A percentile compares a stretch with the other conserved stretches of the same genome.
Conservation (phyloP, 2,797 vertebrate species). For the Cossypha caffra region DNA sequence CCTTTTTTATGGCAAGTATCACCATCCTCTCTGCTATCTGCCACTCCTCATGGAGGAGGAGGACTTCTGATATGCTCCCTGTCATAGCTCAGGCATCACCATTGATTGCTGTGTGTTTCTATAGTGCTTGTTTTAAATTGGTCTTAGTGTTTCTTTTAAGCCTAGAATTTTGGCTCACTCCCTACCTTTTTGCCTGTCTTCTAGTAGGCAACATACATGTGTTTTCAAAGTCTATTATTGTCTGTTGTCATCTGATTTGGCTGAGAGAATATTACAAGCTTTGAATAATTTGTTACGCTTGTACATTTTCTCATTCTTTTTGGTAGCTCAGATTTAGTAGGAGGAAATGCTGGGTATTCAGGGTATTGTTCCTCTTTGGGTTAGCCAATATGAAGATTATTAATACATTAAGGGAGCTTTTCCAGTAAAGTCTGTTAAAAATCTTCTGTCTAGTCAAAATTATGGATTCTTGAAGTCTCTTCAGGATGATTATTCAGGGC, state of each 20-base stretch:
- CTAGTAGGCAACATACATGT: not conserved
- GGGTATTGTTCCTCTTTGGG: not conserved
- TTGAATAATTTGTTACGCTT: not conserved
- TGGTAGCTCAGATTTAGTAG: not conserved
- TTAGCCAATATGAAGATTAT: not conserved
- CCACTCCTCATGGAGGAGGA: not conserved
- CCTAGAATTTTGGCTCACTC: not conserved
- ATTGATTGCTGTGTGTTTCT: not conserved
- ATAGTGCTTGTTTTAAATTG: not conserved
- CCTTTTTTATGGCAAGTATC: not conserved
- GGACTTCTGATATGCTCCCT: not conserved
- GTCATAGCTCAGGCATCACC: rapidly evolving
- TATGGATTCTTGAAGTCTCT: not conserved
- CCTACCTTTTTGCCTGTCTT: not conserved
- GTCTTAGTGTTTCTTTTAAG: not conserved
- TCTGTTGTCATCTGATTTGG: not conserved
- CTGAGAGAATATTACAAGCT: not conserved
- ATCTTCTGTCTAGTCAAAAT: not conserved
- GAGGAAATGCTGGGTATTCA: not conserved
- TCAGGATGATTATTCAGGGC: not conserved
- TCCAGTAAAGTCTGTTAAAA: not conserved
- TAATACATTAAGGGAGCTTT: not conserved
- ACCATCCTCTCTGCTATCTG: not conserved
- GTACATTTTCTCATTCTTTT: not conserved
- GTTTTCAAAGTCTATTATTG: not conserved